Base-by-base conservation (phyloP, 2,113 vertebrate genomes). In the Vanacampus margaritifer region DNA sequence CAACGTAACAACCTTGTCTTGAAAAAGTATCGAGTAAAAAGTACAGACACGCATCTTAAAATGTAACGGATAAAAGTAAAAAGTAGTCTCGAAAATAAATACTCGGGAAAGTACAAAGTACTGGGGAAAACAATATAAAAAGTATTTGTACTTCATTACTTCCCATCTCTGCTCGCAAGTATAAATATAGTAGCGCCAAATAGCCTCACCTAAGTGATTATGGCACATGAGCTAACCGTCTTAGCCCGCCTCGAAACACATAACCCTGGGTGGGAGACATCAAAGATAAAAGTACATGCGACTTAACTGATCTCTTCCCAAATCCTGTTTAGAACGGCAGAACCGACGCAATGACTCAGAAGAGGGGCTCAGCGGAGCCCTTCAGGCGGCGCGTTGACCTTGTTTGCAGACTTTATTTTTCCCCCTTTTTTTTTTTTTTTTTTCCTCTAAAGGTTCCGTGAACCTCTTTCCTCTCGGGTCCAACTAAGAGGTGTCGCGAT, bases 291-390 rank as follows among this genome's bases (percentile, higher is more conserved):
- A 73, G 74, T 75, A 78, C 56, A 64, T 58, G 73, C 59, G 56
- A 65, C 75, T 76, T 79, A 87, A 87, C 85, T 83, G 79, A 87
- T 84, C 82, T 79, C 23, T 64, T 81, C 54, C 21, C 35, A 67
- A 76, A 81, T 79, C 78, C 82, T 83, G 79, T 85, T 87, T 81
- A 73, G 71, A 78, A 79, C 65, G 67, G 80, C 75, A 73, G 59
- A 83, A 78, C 76, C 69, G 78, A 78, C 73, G 82, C 74, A 76
- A 74, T 85, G 81, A 86, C 68, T 87, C 63, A 86, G 69, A 80
- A 86, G 69, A 80, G 71, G 63, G 69, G 73, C 79, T 81, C 81
- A 64, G 79, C 62, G 28, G n/a, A 79, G 64, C 0, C 65, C 85
- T 87, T 58, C 75, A 67, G 86, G 79, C 79, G 23, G 57, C 46